Conservation (phyloP, 2,797 vertebrate species). For the Pogoniulus pusillus region DNA sequence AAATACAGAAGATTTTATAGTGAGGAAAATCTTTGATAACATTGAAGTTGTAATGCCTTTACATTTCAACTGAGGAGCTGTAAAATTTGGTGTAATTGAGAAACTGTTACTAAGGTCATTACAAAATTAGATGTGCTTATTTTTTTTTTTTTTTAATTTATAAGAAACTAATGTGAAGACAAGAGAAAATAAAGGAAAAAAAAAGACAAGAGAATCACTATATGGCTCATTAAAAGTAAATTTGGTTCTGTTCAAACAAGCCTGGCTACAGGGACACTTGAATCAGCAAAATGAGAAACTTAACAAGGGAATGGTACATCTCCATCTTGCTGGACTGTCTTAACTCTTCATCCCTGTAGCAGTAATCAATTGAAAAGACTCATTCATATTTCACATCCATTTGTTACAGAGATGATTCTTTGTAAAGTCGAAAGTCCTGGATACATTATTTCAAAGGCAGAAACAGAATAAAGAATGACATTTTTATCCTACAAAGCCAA, state of each 20-base stretch:
- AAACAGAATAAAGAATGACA: background rate
- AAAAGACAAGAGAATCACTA: slow-evolving; percentile 13
- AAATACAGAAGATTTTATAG: background rate
- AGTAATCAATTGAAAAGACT: slow-evolving; percentile 3
- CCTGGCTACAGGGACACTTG: slow-evolving; percentile 41
- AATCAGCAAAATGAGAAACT: slow-evolving; percentile 57
- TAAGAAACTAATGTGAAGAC: slow-evolving; percentile 54
- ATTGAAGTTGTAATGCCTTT: background rate
- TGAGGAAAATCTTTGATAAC: background rate
- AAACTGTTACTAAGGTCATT: slow-evolving; percentile 44
- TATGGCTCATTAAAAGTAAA: slow-evolving; percentile 59
- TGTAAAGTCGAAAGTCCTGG: background rate
- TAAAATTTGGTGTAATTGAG: slow-evolving; percentile 51
- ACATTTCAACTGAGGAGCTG: slow-evolving; percentile 28
- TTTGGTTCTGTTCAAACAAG: slow-evolving; percentile 52
- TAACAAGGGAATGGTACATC: background rate
- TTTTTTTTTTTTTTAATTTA: background rate
- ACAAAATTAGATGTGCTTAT: slow-evolving; percentile 46
- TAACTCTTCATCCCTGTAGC: background rate
- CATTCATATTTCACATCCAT: background rate
- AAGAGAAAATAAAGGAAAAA: background rate
- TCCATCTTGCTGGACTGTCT: slow-evolving; percentile 24
- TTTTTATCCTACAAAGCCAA: background rate
- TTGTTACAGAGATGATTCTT: background rate
- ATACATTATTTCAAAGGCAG: background rate